Evolutionary conservation across 2,888 invertebrate species (phyloP).

Genomic region (Heliconius erato): DNA sequence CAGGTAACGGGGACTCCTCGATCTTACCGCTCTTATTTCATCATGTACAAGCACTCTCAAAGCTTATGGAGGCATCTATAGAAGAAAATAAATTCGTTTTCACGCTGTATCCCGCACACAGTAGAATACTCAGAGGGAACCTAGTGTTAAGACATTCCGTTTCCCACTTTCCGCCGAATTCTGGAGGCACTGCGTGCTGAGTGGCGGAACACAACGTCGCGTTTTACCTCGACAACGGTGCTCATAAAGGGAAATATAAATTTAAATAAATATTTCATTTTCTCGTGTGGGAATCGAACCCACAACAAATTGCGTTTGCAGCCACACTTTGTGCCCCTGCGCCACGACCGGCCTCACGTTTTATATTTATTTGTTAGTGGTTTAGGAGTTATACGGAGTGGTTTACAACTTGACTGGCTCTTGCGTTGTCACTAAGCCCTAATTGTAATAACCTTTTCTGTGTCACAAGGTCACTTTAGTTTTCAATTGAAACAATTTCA

Average conservation of each 20-base stretch:
- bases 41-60: constrained; percentile 16
- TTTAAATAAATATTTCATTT: no score
- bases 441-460: constrained; percentile 44
- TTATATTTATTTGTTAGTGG: constrained; percentile 58
- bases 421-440: constrained; percentile 40
- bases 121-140: no score
- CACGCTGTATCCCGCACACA: no score
- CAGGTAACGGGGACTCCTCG: constrained; percentile 51
- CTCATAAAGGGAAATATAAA: no score
- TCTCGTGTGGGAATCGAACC: no score
- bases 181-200: no score
- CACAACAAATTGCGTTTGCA: no score
- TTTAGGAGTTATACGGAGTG: constrained; percentile 64
- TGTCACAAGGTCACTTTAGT: constrained; percentile 42
- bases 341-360: not conserved
- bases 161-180: no score
- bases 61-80: not conserved
- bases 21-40: constrained; percentile 40
- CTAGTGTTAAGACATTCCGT: no score
- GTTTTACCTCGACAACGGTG: no score
- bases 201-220: no score
- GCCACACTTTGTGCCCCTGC: no score
- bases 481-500: constrained; percentile 13
- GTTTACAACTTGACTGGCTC: constrained; percentile 51
- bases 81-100: not conserved